Evolutionary conservation across 2,888 invertebrate genomes (phyloP).

Genomic region (Glomeris marginata): DNA sequence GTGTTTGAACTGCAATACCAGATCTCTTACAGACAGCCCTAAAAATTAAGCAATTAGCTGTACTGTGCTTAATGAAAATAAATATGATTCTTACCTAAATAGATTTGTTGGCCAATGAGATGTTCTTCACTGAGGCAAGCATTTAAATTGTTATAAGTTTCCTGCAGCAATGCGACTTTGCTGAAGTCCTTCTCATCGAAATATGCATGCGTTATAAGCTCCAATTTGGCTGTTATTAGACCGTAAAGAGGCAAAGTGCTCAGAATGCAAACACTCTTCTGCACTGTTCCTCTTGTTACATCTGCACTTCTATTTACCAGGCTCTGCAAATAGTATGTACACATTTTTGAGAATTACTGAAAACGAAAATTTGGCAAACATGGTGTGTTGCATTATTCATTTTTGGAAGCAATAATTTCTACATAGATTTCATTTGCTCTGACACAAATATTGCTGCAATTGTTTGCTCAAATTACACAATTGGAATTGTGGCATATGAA

Average conservation of each 20-base stretch:
- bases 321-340: constrained; percentile 55
- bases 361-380: background rate
- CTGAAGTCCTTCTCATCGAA: constrained; percentile 91
- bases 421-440: constrained; percentile 5
- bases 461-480: constrained; percentile 4
- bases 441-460: background rate
- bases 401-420: background rate
- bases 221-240: constrained; percentile 80
- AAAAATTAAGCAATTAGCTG: constrained; percentile 24
- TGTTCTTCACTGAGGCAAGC: constrained; percentile 50
- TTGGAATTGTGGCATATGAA: too few species aligned
- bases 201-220: constrained; percentile 91
- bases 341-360: too few species aligned
- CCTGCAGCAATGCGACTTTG: constrained; percentile 69
- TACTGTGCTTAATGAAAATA: background rate
- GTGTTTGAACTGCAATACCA: constrained; percentile 74
- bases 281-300: constrained; percentile 92
- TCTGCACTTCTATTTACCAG: constrained; percentile 81
- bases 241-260: constrained; percentile 84
- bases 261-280: constrained; percentile 93
- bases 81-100: constrained; percentile 41
- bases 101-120: constrained; percentile 41
- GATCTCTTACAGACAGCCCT: constrained; percentile 68
- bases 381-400: background rate
- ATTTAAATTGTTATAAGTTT: constrained; percentile 83